A percentile compares a stretch with the other conserved stretches of the same genome.
Conservation (phyloP, 2,113 vertebrate species). For the Burhinus bistriatus region DNA sequence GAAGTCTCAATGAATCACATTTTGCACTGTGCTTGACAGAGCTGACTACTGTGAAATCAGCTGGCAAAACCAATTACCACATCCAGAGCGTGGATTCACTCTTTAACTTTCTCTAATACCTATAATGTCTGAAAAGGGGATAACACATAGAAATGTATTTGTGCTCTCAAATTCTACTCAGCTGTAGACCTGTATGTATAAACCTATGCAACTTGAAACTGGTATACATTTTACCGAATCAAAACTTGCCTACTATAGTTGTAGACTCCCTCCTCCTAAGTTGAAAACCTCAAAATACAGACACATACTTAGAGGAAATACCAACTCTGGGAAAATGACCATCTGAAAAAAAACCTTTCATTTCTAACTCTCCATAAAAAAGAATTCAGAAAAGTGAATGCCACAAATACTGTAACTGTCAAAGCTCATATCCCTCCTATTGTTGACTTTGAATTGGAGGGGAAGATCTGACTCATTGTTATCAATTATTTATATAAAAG, state of each 20-base stretch:
- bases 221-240: neutral
- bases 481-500: constrained; percentile 66
- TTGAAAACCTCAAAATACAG: neutral
- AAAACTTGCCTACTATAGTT: neutral
- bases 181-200: neutral
- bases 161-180: neutral
- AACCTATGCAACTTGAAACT: neutral
- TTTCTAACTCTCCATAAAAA: constrained; percentile 11
- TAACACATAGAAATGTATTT: neutral
- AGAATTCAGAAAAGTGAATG: neutral
- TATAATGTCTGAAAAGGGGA: neutral
- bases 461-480: constrained; percentile 45
- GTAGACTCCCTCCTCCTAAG: neutral
- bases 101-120: neutral
- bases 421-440: neutral
- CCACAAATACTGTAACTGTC: neutral
- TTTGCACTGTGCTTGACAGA: neutral
- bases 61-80: neutral
- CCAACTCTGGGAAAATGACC: neutral
- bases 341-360: neutral
- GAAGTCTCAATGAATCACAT: neutral
- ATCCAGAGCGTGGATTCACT: neutral
- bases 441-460: constrained; percentile 17
- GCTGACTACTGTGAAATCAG: neutral
- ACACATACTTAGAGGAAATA: neutral